Percentiles rank a stretch among this genome's conserved stretches.
Conservation (phyloP, 2,888 invertebrate genomes). For the Gonocerus acuteangulatus region DNA sequence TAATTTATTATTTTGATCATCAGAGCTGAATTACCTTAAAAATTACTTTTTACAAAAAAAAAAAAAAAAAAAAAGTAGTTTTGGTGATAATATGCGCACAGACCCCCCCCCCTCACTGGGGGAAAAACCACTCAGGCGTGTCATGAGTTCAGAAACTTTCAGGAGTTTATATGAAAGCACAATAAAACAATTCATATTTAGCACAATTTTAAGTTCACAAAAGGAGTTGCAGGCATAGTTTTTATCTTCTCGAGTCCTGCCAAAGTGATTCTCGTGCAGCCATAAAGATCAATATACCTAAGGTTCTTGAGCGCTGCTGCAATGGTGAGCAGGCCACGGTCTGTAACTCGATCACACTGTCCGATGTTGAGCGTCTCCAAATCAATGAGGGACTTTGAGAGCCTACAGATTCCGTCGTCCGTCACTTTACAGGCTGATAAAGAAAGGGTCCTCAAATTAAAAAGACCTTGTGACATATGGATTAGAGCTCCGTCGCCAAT, state of each 20-base stretch:
- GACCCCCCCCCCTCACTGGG: too few species aligned
- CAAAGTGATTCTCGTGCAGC: slow-evolving; percentile 83
- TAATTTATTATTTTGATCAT: too few species aligned
- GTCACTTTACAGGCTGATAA: slow-evolving; percentile 86
- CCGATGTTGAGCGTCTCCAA: slow-evolving; percentile 87
- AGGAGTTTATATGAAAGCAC: too few species aligned
- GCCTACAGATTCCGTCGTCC: slow-evolving; percentile 79
- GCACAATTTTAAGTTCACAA: too few species aligned
- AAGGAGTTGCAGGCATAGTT: too few species aligned
- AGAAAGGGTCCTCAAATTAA: slow-evolving; percentile 71
- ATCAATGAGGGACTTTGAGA: slow-evolving; percentile 72
- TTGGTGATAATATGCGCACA: too few species aligned
- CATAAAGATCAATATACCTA: slow-evolving; percentile 87
- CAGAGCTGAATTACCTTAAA: too few species aligned
- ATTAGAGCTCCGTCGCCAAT: slow-evolving; percentile 83
- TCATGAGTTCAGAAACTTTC: too few species aligned
- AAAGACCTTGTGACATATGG: slow-evolving; percentile 84
- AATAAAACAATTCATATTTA: too few species aligned
- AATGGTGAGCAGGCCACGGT: slow-evolving; percentile 67
- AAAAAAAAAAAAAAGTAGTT: too few species aligned
- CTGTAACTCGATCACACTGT: slow-evolving; percentile 84
- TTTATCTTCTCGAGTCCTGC: slow-evolving; percentile 81
- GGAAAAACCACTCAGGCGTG: too few species aligned
- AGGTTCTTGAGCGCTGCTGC: slow-evolving; percentile 74
- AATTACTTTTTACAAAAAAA: too few species aligned